A percentile compares a stretch with the other conserved stretches of the same genome.
Evolutionary conservation across 2,797 vertebrate species (phyloP).

Genomic region (Vespertilio murinus): DNA sequence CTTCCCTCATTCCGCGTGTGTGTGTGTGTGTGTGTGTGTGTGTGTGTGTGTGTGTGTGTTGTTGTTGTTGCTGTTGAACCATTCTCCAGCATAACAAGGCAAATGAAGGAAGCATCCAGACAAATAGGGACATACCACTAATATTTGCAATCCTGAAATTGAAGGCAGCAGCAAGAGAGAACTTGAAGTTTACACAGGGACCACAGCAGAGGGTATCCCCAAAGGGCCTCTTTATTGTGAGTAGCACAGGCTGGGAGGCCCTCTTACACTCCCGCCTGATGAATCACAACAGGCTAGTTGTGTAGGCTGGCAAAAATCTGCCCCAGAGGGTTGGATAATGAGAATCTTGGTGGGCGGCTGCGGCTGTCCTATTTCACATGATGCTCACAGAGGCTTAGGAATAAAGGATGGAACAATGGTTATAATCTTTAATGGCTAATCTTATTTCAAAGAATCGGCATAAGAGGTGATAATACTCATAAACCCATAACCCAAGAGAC

Average conservation of each 20-base stretch:
- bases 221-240: not conserved
- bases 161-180: not conserved
- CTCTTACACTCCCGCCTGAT: not conserved
- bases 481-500: not conserved
- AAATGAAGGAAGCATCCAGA: not conserved
- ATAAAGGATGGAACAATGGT: not conserved
- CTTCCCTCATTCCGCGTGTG: not conserved
- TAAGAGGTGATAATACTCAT: not conserved
- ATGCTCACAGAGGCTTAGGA: not conserved
- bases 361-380: not conserved
- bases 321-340: not conserved
- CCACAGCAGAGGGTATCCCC: not conserved
- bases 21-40: not conserved
- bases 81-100: slow-evolving; percentile 1
- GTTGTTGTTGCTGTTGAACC: not conserved
- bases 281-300: not conserved
- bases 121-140: not conserved
- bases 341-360: not conserved
- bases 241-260: not conserved
- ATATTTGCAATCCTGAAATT: not conserved
- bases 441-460: not conserved
- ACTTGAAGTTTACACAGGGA: not conserved
- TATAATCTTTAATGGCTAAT: not conserved
- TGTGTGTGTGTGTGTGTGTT: not conserved
- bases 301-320: not conserved